These are phyloP conservation scores for Drosophila yooni DNA, from an alignment of 2,888 invertebrate genomes.

Conservation along the genomic window DNA sequence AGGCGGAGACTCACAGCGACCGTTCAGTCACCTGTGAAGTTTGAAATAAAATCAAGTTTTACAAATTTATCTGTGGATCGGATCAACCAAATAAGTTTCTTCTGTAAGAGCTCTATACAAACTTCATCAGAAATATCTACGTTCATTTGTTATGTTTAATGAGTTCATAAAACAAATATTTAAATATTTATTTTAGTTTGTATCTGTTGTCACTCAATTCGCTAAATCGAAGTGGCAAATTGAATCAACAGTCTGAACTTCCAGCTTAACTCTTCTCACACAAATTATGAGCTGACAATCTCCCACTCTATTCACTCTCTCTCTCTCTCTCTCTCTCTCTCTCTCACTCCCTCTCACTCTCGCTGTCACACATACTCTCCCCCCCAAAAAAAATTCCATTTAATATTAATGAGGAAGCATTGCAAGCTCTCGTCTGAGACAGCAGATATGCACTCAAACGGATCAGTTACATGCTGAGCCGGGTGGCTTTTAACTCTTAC, in stretches of 20 bases:
- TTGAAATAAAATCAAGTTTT: not conserved
- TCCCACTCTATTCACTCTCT: not conserved
- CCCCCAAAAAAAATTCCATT: conserved; percentile 12
- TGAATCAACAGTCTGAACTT: conserved; percentile 25
- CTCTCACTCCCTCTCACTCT: not conserved
- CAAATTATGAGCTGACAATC: conserved; percentile 27
- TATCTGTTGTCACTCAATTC: not conserved
- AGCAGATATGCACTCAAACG: conserved; percentile 58
- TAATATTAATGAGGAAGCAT: conserved; percentile 60
- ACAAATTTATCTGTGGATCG: not conserved
- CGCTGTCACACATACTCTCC: not conserved
- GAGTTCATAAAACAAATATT: not conserved
- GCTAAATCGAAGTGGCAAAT: no score
- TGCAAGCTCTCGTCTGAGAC: conserved; percentile 39
- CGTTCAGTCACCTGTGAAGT: not conserved
- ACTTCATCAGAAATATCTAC: not conserved
- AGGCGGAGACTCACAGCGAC: not conserved
- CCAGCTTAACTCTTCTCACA: conserved; percentile 42
- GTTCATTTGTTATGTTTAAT: not conserved
- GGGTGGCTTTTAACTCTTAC: conserved; percentile 11
- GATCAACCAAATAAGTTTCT: not conserved
- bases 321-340: not conserved
- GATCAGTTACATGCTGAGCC: conserved; percentile 66
- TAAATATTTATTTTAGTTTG: not conserved
- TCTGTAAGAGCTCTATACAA: not conserved